Conservation (phyloP, 2,888 invertebrate genomes). For the Platycheirus albimanus region DNA sequence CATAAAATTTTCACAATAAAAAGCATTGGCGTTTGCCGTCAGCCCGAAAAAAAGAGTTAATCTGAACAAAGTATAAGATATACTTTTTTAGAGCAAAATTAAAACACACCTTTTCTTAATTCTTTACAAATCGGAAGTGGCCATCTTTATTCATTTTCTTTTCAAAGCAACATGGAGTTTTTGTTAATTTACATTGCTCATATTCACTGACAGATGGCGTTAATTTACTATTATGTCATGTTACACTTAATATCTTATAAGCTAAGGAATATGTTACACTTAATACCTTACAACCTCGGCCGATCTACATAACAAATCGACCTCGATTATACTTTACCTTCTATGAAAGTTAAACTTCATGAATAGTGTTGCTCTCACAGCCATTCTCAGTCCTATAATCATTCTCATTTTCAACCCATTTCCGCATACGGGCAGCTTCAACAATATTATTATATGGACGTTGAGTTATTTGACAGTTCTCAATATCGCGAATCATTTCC, state of each 20-base stretch:
- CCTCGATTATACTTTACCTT: not conserved
- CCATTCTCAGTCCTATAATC: not conserved
- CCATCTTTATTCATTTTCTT: not conserved
- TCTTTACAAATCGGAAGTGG: too few species aligned
- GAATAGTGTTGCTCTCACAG: not conserved
- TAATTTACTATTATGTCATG: not conserved
- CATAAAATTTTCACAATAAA: too few species aligned
- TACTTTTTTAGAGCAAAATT: too few species aligned
- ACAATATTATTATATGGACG: conserved; percentile 12
- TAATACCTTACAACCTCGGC: conserved; percentile 23
- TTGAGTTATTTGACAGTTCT: conserved; percentile 8
- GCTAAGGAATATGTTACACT: conserved; percentile 1
- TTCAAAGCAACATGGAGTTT: not conserved
- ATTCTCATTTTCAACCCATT: conserved; percentile 1
- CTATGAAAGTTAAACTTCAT: not conserved
- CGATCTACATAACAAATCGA: conserved; percentile 22
- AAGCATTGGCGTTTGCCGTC: too few species aligned
- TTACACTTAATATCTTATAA: too few species aligned
- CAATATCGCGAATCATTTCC: conserved; percentile 7
- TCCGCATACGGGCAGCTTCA: conserved; percentile 4
- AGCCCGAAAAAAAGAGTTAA: too few species aligned
- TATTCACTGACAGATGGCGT: conserved; percentile 3
- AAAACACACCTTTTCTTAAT: too few species aligned
- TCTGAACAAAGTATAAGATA: too few species aligned
- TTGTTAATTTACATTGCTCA: not conserved